A percentile compares a stretch with the other conserved stretches of the same genome.
phyloP scores from a whole-genome alignment of 92 coral and sea anemone genomes.

The Chrysogorgia sp. region DNA sequence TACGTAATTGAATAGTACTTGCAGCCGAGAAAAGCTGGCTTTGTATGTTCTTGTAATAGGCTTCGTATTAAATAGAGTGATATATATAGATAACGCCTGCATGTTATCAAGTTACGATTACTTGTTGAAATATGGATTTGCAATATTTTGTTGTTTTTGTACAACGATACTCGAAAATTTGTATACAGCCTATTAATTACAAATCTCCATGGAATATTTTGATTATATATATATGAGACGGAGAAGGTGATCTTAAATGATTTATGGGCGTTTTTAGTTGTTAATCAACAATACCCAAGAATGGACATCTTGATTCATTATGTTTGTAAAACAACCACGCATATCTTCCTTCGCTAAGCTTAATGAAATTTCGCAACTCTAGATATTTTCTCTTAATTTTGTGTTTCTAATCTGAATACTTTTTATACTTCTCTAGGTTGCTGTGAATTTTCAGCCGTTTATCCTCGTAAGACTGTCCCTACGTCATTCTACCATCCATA shows the following conservation, averaged over 20 bases:
- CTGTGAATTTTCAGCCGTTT: conserved; percentile 22
- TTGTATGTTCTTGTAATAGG: too few species aligned
- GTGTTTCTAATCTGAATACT: background rate
- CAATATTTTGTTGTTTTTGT: conserved; percentile 15
- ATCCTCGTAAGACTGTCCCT: conserved; percentile 10
- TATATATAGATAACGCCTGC: conserved; percentile 2
- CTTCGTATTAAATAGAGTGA: too few species aligned
- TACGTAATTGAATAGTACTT: too few species aligned
- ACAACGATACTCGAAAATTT: conserved; percentile 2
- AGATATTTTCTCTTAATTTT: background rate
- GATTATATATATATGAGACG: too few species aligned
- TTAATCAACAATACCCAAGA: too few species aligned
- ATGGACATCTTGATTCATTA: too few species aligned
- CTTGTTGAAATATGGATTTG: conserved; percentile 1
- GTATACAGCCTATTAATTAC: background rate
- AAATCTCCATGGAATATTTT: background rate
- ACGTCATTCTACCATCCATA: conserved; percentile 29
- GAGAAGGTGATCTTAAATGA: too few species aligned
- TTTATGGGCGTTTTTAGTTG: too few species aligned
- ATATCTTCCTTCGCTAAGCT: too few species aligned
- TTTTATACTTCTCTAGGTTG: conserved; percentile 3
- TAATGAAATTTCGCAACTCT: too few species aligned
- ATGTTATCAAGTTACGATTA: background rate
- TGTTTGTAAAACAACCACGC: too few species aligned
- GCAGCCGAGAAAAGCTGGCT: too few species aligned